These are phyloP conservation scores for Hedychridium roseum DNA, from an alignment of 2,888 invertebrate species.

Conservation along the genomic window DNA sequence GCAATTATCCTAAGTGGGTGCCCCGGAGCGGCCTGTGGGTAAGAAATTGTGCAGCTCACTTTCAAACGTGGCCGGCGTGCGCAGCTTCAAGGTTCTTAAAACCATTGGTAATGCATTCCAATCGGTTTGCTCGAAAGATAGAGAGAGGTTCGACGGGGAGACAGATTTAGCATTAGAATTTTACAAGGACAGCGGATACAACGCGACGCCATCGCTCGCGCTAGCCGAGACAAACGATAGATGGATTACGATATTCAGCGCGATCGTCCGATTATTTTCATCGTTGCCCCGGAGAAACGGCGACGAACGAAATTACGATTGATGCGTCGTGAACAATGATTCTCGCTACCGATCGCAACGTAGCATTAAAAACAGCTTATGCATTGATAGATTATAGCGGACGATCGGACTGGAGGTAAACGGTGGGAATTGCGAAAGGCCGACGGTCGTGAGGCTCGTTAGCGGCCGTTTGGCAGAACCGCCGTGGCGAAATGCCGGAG, in stretches of 20 bases:
- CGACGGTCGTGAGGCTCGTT: too few relatives aligned
- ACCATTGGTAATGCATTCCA: constrained; percentile 46
- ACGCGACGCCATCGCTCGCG: constrained; percentile 25
- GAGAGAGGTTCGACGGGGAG: constrained; percentile 42
- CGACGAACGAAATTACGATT: too few relatives aligned
- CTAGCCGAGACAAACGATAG: too few relatives aligned
- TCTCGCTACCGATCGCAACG: too few relatives aligned
- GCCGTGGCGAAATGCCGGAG: constrained; percentile 25
- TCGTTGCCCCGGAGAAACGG: too few relatives aligned
- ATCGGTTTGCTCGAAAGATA: constrained; percentile 44
- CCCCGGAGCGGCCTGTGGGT: constrained; percentile 24
- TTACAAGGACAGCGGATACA: constrained; percentile 34
- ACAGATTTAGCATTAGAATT: constrained; percentile 47
- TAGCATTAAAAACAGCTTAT: too few relatives aligned
- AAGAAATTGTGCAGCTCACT: constrained; percentile 42
- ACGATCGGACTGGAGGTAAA: neutral
- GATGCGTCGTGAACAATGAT: too few relatives aligned
- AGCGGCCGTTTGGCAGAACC: constrained; percentile 14
- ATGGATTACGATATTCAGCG: too few relatives aligned
- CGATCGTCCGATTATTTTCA: neutral
- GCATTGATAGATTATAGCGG: too few relatives aligned
- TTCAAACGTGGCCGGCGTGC: constrained; percentile 38
- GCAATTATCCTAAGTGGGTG: constrained; percentile 38
- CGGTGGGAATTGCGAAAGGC: too few relatives aligned
- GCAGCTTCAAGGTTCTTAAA: constrained; percentile 45